Conservation (phyloP, 2,113 vertebrate genomes). For the Ophthalmotilapia sp. region DNA sequence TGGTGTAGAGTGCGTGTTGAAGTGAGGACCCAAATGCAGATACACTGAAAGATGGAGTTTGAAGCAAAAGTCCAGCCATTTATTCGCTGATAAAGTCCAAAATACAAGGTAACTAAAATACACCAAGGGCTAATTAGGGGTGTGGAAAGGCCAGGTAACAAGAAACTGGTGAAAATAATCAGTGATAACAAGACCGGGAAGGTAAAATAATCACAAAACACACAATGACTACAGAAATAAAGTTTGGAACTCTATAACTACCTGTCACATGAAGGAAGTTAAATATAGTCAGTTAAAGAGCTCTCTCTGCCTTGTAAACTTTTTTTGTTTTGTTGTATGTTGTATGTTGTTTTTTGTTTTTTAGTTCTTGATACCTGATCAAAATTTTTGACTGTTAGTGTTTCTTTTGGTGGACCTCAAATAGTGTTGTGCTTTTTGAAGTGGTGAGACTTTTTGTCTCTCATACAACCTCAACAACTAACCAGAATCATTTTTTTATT, state of each 20-base stretch:
- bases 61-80: neutral
- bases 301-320: slow-evolving; percentile 9
- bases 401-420: fast-evolving
- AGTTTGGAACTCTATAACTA: neutral
- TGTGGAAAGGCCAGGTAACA: neutral
- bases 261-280: neutral
- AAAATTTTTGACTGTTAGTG: neutral
- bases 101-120: neutral
- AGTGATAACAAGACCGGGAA: neutral
- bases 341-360: neutral
- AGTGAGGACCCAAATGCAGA: neutral
- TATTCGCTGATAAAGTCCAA: neutral
- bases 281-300: neutral
- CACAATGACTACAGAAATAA: neutral
- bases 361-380: neutral
- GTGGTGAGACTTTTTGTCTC: neutral
- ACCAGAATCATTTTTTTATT: neutral
- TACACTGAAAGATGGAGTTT: neutral
- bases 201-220: neutral
- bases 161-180: neutral
- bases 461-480: neutral
- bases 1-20: neutral
- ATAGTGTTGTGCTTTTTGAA: neutral
- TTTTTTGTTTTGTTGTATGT: neutral
- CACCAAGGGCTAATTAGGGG: neutral